Base-by-base conservation (phyloP, 2,888 invertebrate species). In the Fabriciana adippe region DNA sequence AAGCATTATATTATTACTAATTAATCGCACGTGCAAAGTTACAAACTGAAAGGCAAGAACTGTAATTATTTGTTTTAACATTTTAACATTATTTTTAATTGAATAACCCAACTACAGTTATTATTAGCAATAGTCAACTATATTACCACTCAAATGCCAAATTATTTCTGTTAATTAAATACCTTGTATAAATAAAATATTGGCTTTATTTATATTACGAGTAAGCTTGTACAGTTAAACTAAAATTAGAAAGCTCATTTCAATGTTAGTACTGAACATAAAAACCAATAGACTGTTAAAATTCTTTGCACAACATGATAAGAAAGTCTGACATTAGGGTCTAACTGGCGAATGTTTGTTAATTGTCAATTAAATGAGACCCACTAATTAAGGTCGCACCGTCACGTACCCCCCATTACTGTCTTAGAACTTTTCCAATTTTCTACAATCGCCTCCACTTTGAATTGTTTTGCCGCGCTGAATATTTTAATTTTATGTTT, bases 361-460 rank as follows among this genome's bases (percentile, higher is more conserved):
- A 87, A 90, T 88, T 82, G 87, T 79, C 83, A 80, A 84, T 85
- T 81, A 79, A 81, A 83, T 85, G 81, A 82, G 81, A 85, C 85
- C 81, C 82, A 79, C 85, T 87, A 85, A 89, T 89, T 89, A 89
- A 82, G 84, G 78, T 78, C 74, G 73, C 76, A 75, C 79, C 76
- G 79, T 80, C 83, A 80, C 81, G 82, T 81, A 76, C 79, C 71
- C 72, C 72, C 75, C 77, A 79, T 80, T 80, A 78, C 81, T 80
- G 81, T 79, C 79, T 80, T 76, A 78, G 84, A 90, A 91, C 86
- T 90, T 90, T 90, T 86, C 87, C 87, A 86, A 90, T 91, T 89
- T 87, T 83, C 85, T 78, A 82, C 82, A 83, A 83, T 86, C 78
- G 79, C 78, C 76, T 75, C 76, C 80, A 79, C 78, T 81, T 84